phyloP scores from a whole-genome alignment of 2,113 vertebrate species.

The Nothoprocta pentlandii region DNA sequence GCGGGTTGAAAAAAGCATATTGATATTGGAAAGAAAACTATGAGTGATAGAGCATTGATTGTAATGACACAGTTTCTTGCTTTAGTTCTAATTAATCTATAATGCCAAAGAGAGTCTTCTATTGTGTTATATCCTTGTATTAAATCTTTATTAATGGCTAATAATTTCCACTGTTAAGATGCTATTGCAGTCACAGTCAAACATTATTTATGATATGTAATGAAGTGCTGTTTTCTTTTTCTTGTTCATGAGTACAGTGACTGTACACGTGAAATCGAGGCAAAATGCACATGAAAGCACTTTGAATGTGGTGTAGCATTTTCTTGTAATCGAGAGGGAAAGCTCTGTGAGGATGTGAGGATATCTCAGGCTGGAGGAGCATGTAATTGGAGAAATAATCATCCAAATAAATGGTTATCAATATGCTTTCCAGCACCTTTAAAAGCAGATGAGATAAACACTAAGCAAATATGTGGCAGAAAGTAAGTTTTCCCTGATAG shows the following conservation, averaged over 20 bases:
- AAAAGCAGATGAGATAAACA: not conserved
- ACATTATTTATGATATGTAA: not conserved
- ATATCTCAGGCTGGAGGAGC: not conserved
- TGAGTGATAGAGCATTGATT: not conserved
- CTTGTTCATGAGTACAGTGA: not conserved
- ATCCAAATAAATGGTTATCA: not conserved
- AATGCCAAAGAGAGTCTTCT: accelerated
- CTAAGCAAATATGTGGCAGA: not conserved
- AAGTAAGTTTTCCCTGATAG: not conserved
- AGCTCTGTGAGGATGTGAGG: not conserved
- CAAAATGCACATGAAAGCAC: not conserved
- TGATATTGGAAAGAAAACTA: not conserved
- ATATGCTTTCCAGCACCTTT: not conserved
- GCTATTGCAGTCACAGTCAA: not conserved
- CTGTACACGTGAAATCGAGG: not conserved
- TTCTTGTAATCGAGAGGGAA: not conserved
- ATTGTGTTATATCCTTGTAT: not conserved
- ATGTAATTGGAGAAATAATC: not conserved
- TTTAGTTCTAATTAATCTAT: not conserved
- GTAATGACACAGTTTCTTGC: not conserved
- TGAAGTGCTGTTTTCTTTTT: not conserved
- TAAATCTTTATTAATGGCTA: not conserved
- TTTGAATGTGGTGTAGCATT: not conserved
- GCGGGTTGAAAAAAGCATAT: accelerated
- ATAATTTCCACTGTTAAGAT: not conserved